Percentiles rank a stretch among this genome's conserved stretches.
These are phyloP conservation scores for Aleiodes testaceus DNA, from an alignment of 2,888 invertebrate genomes.

Conservation along the genomic window DNA sequence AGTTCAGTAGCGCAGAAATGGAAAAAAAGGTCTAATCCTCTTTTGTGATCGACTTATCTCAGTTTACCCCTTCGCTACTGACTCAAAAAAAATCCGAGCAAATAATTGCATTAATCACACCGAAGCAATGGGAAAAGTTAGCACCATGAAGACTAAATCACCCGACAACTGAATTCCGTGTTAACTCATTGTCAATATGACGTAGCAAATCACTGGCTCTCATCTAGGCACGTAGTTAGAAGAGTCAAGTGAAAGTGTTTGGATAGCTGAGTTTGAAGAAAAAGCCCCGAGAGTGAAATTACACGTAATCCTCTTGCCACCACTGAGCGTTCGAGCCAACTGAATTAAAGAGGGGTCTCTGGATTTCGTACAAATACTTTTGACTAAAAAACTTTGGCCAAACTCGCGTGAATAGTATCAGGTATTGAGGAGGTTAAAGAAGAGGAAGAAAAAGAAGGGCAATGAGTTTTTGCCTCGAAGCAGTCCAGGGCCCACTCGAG, in stretches of 20 bases:
- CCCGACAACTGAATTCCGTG: conserved; percentile 1
- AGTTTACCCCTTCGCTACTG: too few species aligned
- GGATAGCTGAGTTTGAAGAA: conserved; percentile 3
- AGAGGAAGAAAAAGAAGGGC: neutral
- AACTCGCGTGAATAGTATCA: conserved; percentile 48
- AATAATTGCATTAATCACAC: conserved; percentile 51
- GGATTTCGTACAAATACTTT: conserved; percentile 58
- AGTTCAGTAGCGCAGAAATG: too few species aligned
- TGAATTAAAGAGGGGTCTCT: conserved; percentile 57
- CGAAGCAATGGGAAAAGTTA: conserved; percentile 22
- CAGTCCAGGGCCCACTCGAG: conserved; percentile 37
- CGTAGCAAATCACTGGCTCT: neutral
- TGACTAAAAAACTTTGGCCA: conserved; percentile 56
- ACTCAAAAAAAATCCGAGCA: conserved; percentile 47
- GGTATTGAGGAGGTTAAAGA: neutral
- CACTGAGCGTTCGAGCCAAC: conserved; percentile 48
- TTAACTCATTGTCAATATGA: conserved; percentile 22
- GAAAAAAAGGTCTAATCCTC: too few species aligned
- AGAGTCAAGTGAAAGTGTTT: conserved; percentile 12
- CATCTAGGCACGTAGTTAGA: neutral
- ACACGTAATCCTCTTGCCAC: conserved; percentile 42
- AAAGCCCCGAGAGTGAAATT: conserved; percentile 4
- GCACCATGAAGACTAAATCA: conserved; percentile 1
- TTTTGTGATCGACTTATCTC: too few species aligned
- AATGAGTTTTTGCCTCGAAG: neutral